Base-by-base conservation (phyloP, 2,797 vertebrate genomes). In the Serranus cabrilla region DNA sequence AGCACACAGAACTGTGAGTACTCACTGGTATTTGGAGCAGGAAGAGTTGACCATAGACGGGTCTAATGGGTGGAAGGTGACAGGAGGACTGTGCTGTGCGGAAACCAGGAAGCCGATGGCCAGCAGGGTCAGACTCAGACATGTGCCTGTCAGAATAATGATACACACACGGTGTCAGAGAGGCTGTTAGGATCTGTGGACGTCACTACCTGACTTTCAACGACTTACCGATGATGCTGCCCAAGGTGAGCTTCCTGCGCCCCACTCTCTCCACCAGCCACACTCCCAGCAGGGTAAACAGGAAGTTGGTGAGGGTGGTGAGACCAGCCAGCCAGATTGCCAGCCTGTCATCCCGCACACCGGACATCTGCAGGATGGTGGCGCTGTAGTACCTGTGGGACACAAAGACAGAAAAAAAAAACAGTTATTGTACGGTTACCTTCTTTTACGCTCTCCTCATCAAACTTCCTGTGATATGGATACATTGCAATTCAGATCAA, bases 331-430 rank as follows among this genome's bases (percentile, higher is more conserved):
- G 92, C 98, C 98, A 99, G 89, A 99, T 99, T 0, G 98, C 97
- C 42, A 98, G 88, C 54, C 94, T 95, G 81, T 99, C 98, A 0
- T 99, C 95, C 80, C 96, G 95, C 49, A 99, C 96, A 54, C 98
- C 98, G 0, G 98, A 98, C 98, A 99, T 99, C 95, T 99, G 98
- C 85, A 99, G 95, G 90, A 99, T 99, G 83, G 98, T 99, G 82
- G 98, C 98, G 34, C 97, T 99, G 94, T 99, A 99, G 92, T 99
- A 99, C 98, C 98, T 99, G 39, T 7, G 52, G 80, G 57, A 0
- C 9, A 16, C 66, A 86, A 56, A 55, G 45, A 54, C 2, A 31
- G 2, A 31, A 25, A 13, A 39, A 13, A 39, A 39, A 72, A 49
- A 43, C 34, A 8, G 6, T 9, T 34, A 34, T 7, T 34, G 34